Evolutionary conservation across 1,140 invertebrate genomes (phyloP), one percentile per base, ranked within the genome.

Genomic region (Psix sp.): DNA sequence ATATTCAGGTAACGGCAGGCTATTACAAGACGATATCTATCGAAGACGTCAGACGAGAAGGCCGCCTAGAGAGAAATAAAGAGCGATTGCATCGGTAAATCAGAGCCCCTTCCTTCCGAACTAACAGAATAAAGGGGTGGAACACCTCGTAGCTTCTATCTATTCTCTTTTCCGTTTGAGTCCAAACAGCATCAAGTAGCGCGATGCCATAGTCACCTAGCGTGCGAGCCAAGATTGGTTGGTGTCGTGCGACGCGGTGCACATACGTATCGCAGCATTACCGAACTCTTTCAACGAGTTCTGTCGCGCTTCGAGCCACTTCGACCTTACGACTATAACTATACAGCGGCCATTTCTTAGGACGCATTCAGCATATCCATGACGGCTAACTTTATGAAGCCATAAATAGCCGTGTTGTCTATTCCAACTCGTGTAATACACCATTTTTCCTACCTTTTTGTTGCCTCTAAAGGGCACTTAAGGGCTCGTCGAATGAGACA

Each of bases 51-150:
- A 80, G 77, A 68, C 63, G 78, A 63, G 82, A 87, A 80, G 79
- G 84, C 81, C 86, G 85, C 86, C 86, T 87, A 78, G 86, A 87
- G 86, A 86, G 86, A 87, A 87, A 87, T 86, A 87, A 87, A 87
- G 85, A 87, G 84, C 80, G 84, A 87, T 87, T 87, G 86, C 82
- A 70, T 84, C 86, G 74, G 86, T 87, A 87, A 87, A 87, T 87
- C 86, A 87, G 85, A 74, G 63, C 73, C 67, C 59, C 59, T 45
- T 59, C 52, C 68, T 43, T n/a, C 3, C n/a, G 3, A 29, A 21
- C 40, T 38, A 56, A 63, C 43, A 59, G 59, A 75, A 67, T 63
- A 63, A 71, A 67, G 43, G 62, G 57, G 49, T 65, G 51, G 65
- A 68, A 74, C 70, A 33, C 66, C 73, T 68, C 46, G 45, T 29